Percentiles rank a stretch among this genome's conserved stretches.
Conservation (phyloP, 1,140 invertebrate species). For the Caerostris extrusa region DNA sequence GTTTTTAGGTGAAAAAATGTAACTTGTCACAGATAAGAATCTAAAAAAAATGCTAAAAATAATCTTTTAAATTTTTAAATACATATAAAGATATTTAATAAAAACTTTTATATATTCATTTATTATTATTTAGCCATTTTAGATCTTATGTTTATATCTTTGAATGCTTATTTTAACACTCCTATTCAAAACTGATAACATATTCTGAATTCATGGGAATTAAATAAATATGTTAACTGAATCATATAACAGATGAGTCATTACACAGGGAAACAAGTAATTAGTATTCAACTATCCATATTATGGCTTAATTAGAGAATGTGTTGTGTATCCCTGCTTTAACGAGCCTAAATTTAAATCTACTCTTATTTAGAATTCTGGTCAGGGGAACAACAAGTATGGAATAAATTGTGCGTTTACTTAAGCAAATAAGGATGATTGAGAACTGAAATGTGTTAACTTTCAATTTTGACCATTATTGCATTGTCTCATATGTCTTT, state of each 20-base stretch:
- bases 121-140: no score
- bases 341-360: neutral
- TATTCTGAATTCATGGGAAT: neutral
- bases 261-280: neutral
- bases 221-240: neutral
- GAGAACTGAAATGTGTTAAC: neutral
- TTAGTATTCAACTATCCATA: neutral
- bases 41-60: no score
- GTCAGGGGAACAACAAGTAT: neutral
- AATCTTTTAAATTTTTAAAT: no score
- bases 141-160: no score
- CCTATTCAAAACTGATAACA: no score
- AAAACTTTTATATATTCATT: no score
- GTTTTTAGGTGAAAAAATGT: no score
- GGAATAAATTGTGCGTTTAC: neutral
- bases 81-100: no score
- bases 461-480: neutral
- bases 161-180: no score
- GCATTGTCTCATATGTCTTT: neutral
- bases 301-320: neutral
- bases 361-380: neutral
- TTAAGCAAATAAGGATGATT: neutral
- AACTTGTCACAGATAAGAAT: no score
- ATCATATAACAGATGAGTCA: neutral
- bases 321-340: neutral